These are phyloP conservation scores for Budorcas taxicolor DNA, from an alignment of 2,113 vertebrate species.

Conservation along the genomic window DNA sequence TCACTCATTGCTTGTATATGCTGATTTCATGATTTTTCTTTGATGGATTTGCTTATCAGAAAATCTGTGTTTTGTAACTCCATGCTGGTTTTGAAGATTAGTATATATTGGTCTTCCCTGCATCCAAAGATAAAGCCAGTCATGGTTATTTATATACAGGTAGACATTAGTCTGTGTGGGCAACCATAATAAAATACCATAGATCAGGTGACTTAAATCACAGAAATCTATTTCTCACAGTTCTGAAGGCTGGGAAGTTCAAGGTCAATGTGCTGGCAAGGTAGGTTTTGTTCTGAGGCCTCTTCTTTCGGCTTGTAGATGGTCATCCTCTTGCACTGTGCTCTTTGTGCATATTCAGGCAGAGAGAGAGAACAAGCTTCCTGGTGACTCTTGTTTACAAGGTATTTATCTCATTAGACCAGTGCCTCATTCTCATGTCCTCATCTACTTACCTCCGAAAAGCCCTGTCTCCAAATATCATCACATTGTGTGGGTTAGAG, in stretches of 20 bases:
- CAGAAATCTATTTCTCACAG: neutral
- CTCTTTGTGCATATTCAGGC: neutral
- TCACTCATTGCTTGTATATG: neutral
- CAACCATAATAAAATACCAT: neutral
- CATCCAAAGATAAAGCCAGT: conserved; percentile 1
- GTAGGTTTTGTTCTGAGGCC: neutral
- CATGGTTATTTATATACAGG: neutral
- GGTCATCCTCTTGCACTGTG: neutral
- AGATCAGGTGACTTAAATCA: neutral
- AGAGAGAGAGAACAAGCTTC: neutral
- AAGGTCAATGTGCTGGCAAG: neutral
- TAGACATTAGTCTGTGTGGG: neutral
- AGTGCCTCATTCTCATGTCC: neutral
- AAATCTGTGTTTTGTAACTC: conserved; percentile 25
- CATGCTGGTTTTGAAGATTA: neutral
- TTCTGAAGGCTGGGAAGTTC: neutral
- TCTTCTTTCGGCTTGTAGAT: neutral
- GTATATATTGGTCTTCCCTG: neutral
- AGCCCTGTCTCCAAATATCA: neutral
- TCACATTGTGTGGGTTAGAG: neutral
- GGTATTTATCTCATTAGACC: neutral
- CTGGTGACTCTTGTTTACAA: neutral
- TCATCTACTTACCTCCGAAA: neutral
- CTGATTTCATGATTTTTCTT: neutral
- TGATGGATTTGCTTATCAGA: neutral